Evolutionary conservation across 2,888 invertebrate species (phyloP).

Genomic region (Cheilosia grossa): DNA sequence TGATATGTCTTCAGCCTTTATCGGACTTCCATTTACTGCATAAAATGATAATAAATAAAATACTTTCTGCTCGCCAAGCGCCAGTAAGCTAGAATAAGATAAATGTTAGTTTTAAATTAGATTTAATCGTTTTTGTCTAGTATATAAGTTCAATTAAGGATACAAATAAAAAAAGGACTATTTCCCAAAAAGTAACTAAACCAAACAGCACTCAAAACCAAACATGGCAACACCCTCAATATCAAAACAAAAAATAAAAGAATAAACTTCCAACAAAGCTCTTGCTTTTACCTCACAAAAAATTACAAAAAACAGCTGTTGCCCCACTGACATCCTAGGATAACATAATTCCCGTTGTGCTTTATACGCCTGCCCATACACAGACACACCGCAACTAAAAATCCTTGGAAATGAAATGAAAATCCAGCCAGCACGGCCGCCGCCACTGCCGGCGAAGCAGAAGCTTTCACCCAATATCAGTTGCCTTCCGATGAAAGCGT

Average conservation of each 20-base stretch:
- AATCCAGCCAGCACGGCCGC: slow-evolving; percentile 41
- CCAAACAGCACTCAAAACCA: not conserved
- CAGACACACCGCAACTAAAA: slow-evolving; percentile 19
- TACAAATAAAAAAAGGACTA: too few species aligned
- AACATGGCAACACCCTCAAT: slow-evolving; percentile 38
- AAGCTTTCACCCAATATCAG: slow-evolving; percentile 66
- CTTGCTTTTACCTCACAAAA: slow-evolving; percentile 21
- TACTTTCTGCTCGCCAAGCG: too few species aligned
- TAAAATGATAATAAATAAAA: too few species aligned
- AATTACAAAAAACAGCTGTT: slow-evolving; percentile 53
- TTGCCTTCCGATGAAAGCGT: slow-evolving; percentile 70
- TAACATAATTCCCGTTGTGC: slow-evolving; percentile 66
- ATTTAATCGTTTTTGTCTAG: too few species aligned
- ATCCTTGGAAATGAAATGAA: slow-evolving; percentile 61
- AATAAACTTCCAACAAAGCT: slow-evolving; percentile 22
- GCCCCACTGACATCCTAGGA: slow-evolving; percentile 59
- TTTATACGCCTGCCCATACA: slow-evolving; percentile 31
- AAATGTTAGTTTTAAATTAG: too few species aligned
- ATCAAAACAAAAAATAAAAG: not conserved
- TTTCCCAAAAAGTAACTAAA: too few species aligned
- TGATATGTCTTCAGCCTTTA: too few species aligned
- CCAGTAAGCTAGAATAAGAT: too few species aligned
- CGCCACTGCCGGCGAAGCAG: not conserved
- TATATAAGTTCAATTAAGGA: too few species aligned
- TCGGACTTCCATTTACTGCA: too few species aligned